Evolutionary conservation across 1,140 invertebrate genomes (phyloP).

Genomic region (Psilanteris sp.): DNA sequence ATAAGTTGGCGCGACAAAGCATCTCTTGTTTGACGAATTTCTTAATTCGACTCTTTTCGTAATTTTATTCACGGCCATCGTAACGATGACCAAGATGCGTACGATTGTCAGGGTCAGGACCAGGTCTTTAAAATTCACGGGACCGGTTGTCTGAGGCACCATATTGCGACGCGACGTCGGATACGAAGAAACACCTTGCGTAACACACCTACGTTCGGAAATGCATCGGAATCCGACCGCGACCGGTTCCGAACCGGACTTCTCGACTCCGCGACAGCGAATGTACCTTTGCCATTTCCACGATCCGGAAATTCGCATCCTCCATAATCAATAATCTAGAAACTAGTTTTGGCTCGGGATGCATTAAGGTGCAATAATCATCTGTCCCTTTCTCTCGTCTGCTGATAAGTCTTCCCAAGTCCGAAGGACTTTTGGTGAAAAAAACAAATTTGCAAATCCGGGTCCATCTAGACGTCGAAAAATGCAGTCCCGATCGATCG

Average conservation of each 20-base stretch:
- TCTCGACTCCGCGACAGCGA: not conserved
- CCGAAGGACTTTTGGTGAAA: slow-evolving; percentile 36
- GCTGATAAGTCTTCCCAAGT: slow-evolving; percentile 37
- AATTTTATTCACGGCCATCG: slow-evolving; percentile 46
- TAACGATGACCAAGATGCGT: slow-evolving; percentile 53
- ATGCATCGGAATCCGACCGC: slow-evolving; percentile 49
- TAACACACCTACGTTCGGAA: slow-evolving; percentile 63
- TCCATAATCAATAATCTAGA: slow-evolving; percentile 43
- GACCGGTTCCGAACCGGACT: slow-evolving; percentile 54
- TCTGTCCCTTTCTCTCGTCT: slow-evolving; percentile 21
- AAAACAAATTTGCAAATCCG: slow-evolving; percentile 57
- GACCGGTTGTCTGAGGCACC: slow-evolving; percentile 53
- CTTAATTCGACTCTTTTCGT: slow-evolving; percentile 45
- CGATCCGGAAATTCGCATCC: slow-evolving; percentile 58
- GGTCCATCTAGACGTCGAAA: slow-evolving; percentile 59
- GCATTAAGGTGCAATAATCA: slow-evolving; percentile 56
- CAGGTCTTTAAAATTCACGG: slow-evolving; percentile 61
- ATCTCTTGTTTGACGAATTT: slow-evolving; percentile 16
- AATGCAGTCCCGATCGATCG: slow-evolving; percentile 59
- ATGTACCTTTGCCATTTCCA: slow-evolving; percentile 62
- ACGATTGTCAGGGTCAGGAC: slow-evolving; percentile 63
- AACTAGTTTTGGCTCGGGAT: slow-evolving; percentile 37
- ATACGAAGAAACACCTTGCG: slow-evolving; percentile 57
- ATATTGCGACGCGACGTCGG: slow-evolving; percentile 56
- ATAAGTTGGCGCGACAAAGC: slow-evolving; percentile 3